phyloP scores from a whole-genome alignment of 2,888 invertebrate species.

The Selenia dentaria region DNA sequence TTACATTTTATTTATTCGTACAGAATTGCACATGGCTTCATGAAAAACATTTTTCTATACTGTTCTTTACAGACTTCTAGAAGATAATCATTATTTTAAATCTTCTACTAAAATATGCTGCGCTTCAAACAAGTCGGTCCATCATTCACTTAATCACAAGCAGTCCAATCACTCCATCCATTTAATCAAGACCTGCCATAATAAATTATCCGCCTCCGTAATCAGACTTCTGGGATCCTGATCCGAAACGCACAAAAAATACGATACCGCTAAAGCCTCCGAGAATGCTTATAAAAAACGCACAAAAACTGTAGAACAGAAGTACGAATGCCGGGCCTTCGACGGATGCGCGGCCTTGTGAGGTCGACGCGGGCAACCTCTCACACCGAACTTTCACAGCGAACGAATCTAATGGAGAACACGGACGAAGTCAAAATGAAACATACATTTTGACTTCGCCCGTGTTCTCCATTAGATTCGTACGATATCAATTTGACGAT shows the following conservation, averaged over 20 bases:
- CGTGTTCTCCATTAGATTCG: neutral
- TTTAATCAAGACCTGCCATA: slow-evolving; percentile 8
- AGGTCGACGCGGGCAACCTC: slow-evolving; percentile 46
- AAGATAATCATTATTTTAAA: too few species aligned
- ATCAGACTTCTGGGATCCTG: slow-evolving; percentile 20
- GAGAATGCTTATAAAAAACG: slow-evolving; percentile 42
- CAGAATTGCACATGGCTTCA: too few species aligned
- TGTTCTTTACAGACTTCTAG: too few species aligned
- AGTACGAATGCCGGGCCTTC: slow-evolving; percentile 26
- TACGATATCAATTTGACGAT: too few species aligned
- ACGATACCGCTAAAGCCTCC: slow-evolving; percentile 44
- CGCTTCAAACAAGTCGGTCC: too few species aligned
- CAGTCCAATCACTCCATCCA: too few species aligned
- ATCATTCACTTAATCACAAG: too few species aligned
- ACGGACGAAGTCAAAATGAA: too few species aligned
- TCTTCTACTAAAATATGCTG: too few species aligned
- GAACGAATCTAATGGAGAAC: neutral
- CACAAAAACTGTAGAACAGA: slow-evolving; percentile 22
- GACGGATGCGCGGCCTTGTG: slow-evolving; percentile 66
- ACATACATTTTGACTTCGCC: too few species aligned
- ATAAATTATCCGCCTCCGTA: slow-evolving; percentile 11
- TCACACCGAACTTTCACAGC: slow-evolving; percentile 52
- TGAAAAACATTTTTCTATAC: too few species aligned
- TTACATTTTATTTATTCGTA: too few species aligned
- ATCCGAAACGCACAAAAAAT: slow-evolving; percentile 30